Evolutionary conservation across 1,140 invertebrate genomes (phyloP), one percentile per base, ranked within the genome.

Genomic region (Teleogryllus occipitalis): DNA sequence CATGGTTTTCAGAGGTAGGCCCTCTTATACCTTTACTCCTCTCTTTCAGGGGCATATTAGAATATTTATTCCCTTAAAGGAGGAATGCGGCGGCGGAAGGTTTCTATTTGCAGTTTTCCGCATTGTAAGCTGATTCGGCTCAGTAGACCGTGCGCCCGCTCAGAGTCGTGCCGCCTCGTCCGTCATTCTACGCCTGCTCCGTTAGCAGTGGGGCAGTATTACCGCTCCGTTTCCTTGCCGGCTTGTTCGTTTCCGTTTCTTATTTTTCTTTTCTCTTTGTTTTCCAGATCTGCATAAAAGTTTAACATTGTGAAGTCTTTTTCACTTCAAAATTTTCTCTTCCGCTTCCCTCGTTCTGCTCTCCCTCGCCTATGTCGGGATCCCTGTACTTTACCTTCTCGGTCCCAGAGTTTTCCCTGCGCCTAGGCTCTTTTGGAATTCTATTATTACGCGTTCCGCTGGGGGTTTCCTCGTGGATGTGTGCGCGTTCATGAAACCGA

Each of bases 21-120:
- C 54, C 54, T 65, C 54, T 65, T 65, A 47, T 77, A 77, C 76
- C 76, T 77, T 77, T 39, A 14, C 47, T 76, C 39, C 47, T 76
- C 76, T 76, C 76, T 76, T 76, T 76, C 47, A 47, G 47, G n/a
- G 49, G 27, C 47, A 74, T 74, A 78, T 78, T 78, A 78, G 78
- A 78, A 78, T 78, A 78, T 78, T 46, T 72, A 78, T 78, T 73
- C 73, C 78, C 47, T 72, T 27, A 48, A 77, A 54, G 47, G 76
- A 54, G 76, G 76, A 76, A 76, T 46, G 8, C 46, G 47, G 39
- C 46, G 47, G 76, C 39, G 47, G 46, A n/a, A n/a, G 47, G 46
- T 78, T 78, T 78, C 54, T 78, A 78, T 78, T 78, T 78, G 78
- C 47, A 78, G 78, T 78, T 78, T 73, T 78, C 73, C 78, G 76